phyloP scores from a whole-genome alignment of 2,113 vertebrate species.

The Hiodon alosoides region DNA sequence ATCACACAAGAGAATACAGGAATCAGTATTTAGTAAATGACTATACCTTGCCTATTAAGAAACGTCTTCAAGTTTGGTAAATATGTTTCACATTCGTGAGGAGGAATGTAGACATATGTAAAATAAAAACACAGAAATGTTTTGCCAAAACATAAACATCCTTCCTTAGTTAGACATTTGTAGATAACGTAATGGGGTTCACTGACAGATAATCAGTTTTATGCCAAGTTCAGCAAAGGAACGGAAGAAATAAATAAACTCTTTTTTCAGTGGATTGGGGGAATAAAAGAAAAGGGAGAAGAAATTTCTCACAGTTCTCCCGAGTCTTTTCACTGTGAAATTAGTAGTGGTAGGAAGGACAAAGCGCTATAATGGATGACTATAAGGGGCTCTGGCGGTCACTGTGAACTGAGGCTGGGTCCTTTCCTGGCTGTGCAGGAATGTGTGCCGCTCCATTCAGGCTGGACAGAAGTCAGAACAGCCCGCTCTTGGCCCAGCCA shows the following conservation, averaged over 20 bases:
- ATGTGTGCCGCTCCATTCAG: constrained; percentile 34
- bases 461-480: constrained; percentile 21
- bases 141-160: too few species aligned
- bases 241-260: constrained; percentile 26
- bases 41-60: too few species aligned
- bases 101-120: not conserved
- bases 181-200: not conserved
- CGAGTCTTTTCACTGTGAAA: constrained; percentile 12
- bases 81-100: not conserved
- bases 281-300: constrained; percentile 3
- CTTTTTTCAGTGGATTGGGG: constrained; percentile 1
- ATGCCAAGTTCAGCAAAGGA: constrained; percentile 12
- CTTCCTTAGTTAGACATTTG: not conserved
- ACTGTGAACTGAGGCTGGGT: constrained; percentile 5
- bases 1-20: too few species aligned
- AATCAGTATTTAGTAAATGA: too few species aligned
- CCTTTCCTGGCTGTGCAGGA: constrained; percentile 28
- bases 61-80: not conserved
- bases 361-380: constrained; percentile 22
- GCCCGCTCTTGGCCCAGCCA: constrained; percentile 14
- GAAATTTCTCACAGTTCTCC: constrained; percentile 14
- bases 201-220: constrained; percentile 17
- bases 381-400: constrained; percentile 3
- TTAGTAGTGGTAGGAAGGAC: constrained; percentile 7
- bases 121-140: not conserved